These are phyloP conservation scores for Atlantisia rogersi DNA, from an alignment of 2,113 vertebrate genomes.

Conservation along the genomic window DNA sequence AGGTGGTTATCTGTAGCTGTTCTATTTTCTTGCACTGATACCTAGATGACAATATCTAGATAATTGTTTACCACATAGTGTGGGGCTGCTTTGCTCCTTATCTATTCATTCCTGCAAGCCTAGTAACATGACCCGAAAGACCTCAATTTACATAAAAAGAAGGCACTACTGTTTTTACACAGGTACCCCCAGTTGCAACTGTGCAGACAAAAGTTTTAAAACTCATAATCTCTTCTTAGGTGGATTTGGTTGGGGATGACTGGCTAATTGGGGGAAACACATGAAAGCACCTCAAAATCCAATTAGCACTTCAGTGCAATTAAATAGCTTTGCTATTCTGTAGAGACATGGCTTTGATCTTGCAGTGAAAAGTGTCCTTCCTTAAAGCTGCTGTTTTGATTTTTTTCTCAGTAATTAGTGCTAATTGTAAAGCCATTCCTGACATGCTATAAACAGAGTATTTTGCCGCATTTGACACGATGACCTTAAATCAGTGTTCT, in stretches of 20 bases:
- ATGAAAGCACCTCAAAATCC: slow-evolving; percentile 85
- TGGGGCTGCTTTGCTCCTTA: slow-evolving; percentile 38
- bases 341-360: slow-evolving; percentile 82
- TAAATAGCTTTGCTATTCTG: slow-evolving; percentile 82
- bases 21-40: slow-evolving; percentile 12
- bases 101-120: slow-evolving; percentile 37
- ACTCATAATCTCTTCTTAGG: slow-evolving; percentile 78
- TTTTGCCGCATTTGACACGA: slow-evolving; percentile 79
- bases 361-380: slow-evolving; percentile 79
- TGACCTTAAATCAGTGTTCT: slow-evolving; percentile 75
- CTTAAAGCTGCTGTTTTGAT: slow-evolving; percentile 80
- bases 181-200: slow-evolving; percentile 66
- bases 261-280: slow-evolving; percentile 80
- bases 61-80: slow-evolving; percentile 42
- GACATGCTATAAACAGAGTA: slow-evolving; percentile 77
- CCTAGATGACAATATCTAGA: slow-evolving; percentile 22
- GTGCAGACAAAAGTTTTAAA: slow-evolving; percentile 73
- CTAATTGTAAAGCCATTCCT: slow-evolving; percentile 81
- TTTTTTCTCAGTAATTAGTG: slow-evolving; percentile 81
- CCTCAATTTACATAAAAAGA: slow-evolving; percentile 74
- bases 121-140: slow-evolving; percentile 64
- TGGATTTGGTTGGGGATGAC: slow-evolving; percentile 78
- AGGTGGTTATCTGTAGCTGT: not conserved
- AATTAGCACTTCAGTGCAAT: slow-evolving; percentile 87
- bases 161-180: slow-evolving; percentile 63